These are phyloP conservation scores for Eidolon dupreanum DNA, from an alignment of 2,797 vertebrate genomes.

Conservation along the genomic window DNA sequence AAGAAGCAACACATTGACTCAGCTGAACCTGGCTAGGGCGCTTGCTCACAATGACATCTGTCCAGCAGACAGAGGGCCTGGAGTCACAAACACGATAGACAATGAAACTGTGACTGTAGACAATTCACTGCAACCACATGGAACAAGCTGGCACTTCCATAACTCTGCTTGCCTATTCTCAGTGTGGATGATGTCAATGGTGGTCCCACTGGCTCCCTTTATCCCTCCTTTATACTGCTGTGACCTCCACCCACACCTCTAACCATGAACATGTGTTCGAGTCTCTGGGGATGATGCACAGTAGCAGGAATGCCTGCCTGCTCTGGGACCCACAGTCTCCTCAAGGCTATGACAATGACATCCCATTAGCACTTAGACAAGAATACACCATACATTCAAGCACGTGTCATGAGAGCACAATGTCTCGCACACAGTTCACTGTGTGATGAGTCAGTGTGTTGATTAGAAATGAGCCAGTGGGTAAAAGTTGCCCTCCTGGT, in stretches of 20 bases:
- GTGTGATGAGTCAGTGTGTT: too few species aligned
- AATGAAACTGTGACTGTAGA: too few species aligned
- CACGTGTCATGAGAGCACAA: too few species aligned
- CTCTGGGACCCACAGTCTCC: too few species aligned
- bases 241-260: too few species aligned
- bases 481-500: fast-evolving
- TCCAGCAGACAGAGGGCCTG: not conserved
- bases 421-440: fast-evolving
- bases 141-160: not conserved
- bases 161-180: not conserved
- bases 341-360: not conserved
- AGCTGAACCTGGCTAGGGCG: not conserved
- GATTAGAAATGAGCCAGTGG: not conserved
- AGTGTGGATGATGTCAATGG: not conserved
- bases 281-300: fast-evolving
- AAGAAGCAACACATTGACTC: fast-evolving
- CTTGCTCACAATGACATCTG: fast-evolving
- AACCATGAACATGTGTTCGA: not conserved
- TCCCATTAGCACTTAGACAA: too few species aligned
- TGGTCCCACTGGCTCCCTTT: too few species aligned
- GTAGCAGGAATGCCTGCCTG: too few species aligned
- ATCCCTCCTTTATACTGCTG: fast-evolving
- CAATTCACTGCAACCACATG: fast-evolving
- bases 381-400: not conserved
- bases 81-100: fast-evolving